Conservation (phyloP, 1,140 invertebrate genomes). For the Drosophila mojavensis region DNA sequence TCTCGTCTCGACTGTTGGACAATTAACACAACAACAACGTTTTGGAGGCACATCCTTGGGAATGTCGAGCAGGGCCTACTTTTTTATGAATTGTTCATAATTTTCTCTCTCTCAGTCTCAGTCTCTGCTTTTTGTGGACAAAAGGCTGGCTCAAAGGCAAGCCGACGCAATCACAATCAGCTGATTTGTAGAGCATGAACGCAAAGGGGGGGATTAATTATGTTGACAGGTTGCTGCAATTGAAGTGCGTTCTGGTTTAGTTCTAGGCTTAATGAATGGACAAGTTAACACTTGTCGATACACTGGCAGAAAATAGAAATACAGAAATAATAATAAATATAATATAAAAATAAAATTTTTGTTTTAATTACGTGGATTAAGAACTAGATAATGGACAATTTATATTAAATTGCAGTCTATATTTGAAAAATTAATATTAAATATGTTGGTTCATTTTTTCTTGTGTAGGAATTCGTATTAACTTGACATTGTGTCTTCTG, state of each 20-base stretch:
- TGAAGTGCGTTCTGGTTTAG: slow-evolving; percentile 29
- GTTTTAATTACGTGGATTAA: no score
- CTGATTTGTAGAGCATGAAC: slow-evolving; percentile 52
- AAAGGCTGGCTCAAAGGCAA: slow-evolving; percentile 35
- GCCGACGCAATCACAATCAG: slow-evolving; percentile 60
- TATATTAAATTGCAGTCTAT: no score
- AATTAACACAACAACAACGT: slow-evolving; percentile 75
- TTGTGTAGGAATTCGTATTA: slow-evolving; percentile 4
- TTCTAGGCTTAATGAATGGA: slow-evolving; percentile 31
- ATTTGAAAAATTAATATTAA: no score
- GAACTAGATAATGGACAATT: no score
- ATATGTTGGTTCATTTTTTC: background rate
- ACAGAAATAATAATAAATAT: background rate
- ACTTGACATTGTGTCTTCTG: background rate
- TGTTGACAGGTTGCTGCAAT: slow-evolving; percentile 73
- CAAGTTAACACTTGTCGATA: background rate
- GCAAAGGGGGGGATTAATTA: slow-evolving; percentile 66
- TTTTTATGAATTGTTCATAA: slow-evolving; percentile 78
- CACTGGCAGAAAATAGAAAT: background rate
- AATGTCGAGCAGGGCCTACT: slow-evolving; percentile 65
- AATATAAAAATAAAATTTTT: no score
- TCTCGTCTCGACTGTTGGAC: slow-evolving; percentile 25
- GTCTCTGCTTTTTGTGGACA: slow-evolving; percentile 43
- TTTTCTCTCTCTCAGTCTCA: slow-evolving; percentile 31
- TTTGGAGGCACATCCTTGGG: slow-evolving; percentile 68